Evolutionary conservation across 2,797 vertebrate species (phyloP).

Genomic region (Xerus rutilus): DNA sequence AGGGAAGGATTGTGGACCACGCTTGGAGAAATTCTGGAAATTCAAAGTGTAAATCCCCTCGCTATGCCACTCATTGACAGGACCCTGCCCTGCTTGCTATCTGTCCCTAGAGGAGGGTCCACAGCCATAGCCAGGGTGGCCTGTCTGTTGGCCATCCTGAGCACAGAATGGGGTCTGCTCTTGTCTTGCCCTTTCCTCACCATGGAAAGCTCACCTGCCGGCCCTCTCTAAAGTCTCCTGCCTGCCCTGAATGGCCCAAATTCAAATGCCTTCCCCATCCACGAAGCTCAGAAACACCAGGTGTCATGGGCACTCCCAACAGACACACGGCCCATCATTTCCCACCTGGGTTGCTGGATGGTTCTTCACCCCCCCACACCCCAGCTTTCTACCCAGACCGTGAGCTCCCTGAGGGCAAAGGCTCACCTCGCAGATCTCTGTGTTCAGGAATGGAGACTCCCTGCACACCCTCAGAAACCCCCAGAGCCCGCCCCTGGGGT

Average conservation of each 20-base stretch:
- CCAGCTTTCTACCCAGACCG: not conserved
- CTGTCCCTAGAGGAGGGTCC: accelerated
- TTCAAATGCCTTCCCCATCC: not conserved
- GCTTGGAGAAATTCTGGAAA: not conserved
- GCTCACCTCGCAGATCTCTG: not conserved
- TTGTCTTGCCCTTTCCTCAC: not conserved
- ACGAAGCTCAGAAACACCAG: not conserved
- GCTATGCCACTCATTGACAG: not conserved
- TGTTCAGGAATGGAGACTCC: not conserved
- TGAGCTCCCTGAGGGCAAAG: not conserved
- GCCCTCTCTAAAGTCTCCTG: not conserved
- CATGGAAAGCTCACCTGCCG: not conserved
- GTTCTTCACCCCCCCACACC: not conserved
- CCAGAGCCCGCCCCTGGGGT: accelerated
- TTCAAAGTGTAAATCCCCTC: constrained; percentile 2
- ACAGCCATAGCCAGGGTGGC: too few species aligned
- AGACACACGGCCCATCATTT: not conserved
- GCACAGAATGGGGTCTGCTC: not conserved
- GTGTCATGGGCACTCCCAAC: not conserved
- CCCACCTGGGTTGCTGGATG: not conserved
- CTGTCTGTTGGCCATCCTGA: not conserved
- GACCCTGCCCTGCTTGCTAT: not conserved
- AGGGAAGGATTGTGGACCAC: not conserved
- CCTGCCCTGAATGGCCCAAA: not conserved
- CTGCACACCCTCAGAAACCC: not conserved